Base-by-base conservation (phyloP, 2,797 vertebrate species). In the Falco biarmicus region DNA sequence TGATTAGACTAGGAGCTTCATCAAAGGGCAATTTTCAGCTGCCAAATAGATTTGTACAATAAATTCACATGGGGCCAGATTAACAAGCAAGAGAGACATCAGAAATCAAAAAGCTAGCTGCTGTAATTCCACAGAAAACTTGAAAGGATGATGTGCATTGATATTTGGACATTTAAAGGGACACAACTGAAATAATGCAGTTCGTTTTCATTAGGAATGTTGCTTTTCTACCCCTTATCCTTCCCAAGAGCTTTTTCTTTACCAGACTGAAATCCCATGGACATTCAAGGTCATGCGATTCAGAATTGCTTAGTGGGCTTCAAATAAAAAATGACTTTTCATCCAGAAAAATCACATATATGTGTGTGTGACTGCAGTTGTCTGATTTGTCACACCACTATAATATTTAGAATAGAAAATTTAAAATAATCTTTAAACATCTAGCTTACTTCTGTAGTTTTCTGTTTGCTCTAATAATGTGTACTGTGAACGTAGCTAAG, bases 21-120 rank as follows among this genome's bases (percentile, higher is more conserved):
- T 96, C 94, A 97, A 97, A 98, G 94, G 92, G 88, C 85, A 84
- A 95, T 86, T 97, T 97, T 96, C 95, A 93, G 74, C 95, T 94
- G 93, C 94, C 96, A 90, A 81, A 92, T 93, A 97, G 91, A 97
- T 97, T 93, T 98, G 81, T 95, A 94, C 79, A 96, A 97, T 93
- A 96, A 97, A 97, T 93, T 86, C 96, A 92, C 95, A 96, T 5
- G 90, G 84, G 95, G 90, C 89, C 86, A 94, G 95, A 97, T 96
- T 96, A 96, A 97, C 90, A 95, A 97, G 96, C 64, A 85, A 97
- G 92, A 95, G 79, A 97, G 83, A 95, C 84, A 82, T 95, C 95
- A 93, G 88, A 96, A 97, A 97, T 96, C 83, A 96, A 93, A 97
- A 96, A 87, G 90, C 93, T 91, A 95, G 85, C 81, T 89, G 82